phyloP scores from a whole-genome alignment of 1,140 invertebrate species.

The Aphelenchoides avenae region DNA sequence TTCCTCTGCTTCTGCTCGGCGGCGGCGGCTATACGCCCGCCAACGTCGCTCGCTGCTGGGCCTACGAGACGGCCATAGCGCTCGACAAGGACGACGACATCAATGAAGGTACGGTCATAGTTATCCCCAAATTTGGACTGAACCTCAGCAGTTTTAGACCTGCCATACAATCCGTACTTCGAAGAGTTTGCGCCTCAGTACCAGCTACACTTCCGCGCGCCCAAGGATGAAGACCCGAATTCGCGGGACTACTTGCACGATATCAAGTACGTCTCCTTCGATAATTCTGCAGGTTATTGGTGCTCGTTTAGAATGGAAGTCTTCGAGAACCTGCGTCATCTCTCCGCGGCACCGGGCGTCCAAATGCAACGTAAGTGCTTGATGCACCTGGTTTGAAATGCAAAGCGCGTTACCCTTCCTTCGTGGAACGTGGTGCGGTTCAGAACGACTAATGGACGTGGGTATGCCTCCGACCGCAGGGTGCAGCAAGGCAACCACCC shows the following conservation, averaged over 20 bases:
- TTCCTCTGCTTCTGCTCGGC: slow-evolving; percentile 87
- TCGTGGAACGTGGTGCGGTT: too few species aligned
- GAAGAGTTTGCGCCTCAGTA: slow-evolving; percentile 97
- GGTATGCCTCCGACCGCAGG: too few species aligned
- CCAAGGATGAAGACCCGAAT: slow-evolving; percentile 98
- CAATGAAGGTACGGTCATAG: slow-evolving; percentile 69
- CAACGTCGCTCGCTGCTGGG: slow-evolving; percentile 97
- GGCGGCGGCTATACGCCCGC: slow-evolving; percentile 93
- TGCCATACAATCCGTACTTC: slow-evolving; percentile 98
- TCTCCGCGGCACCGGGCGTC: slow-evolving; percentile 93
- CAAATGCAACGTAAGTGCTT: slow-evolving; percentile 78
- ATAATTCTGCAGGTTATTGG: too few species aligned
- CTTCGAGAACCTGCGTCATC: slow-evolving; percentile 93
- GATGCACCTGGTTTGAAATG: too few species aligned
- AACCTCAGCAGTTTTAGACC: slow-evolving; percentile 63
- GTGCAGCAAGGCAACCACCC: too few species aligned
- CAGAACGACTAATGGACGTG: too few species aligned
- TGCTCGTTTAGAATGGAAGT: slow-evolving; percentile 62
- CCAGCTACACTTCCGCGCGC: slow-evolving; percentile 96
- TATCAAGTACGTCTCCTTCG: slow-evolving; percentile 80
- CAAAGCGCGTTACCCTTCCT: too few species aligned
- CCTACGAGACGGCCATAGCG: slow-evolving; percentile 92
- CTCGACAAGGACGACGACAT: slow-evolving; percentile 89
- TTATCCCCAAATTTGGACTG: not conserved
- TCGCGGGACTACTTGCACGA: slow-evolving; percentile 70